Percentiles rank a stretch among this genome's conserved stretches.
These are phyloP conservation scores for Pseudomyrmex gracilis DNA, from an alignment of 1,140 invertebrate genomes.

Conservation along the genomic window DNA sequence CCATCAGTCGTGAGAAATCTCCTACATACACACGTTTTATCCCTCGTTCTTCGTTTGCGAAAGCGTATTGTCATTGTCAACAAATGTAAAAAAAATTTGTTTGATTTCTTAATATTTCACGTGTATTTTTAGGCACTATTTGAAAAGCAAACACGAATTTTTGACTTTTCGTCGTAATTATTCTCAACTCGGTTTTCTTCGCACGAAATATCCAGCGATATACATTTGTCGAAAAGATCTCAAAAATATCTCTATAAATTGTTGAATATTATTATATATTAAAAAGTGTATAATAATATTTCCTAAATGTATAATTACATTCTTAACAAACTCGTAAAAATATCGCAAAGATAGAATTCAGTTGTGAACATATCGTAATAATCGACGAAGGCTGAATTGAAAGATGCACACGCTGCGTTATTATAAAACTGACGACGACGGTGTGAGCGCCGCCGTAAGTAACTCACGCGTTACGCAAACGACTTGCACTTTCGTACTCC, in stretches of 20 bases:
- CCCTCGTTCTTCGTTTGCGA: conserved; percentile 1
- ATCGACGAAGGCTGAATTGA: background rate
- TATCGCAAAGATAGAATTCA: background rate
- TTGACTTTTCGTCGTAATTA: conserved; percentile 2
- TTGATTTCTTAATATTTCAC: background rate
- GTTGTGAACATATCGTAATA: background rate
- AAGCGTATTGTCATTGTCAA: conserved; percentile 30
- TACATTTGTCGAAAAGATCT: background rate
- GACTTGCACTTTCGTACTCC: conserved; percentile 78
- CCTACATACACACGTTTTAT: background rate
- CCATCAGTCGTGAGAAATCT: conserved; percentile 47
- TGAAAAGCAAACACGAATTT: background rate
- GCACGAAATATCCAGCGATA: background rate
- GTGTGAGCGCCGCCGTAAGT: conserved; percentile 69
- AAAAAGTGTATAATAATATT: background rate
- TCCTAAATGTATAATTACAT: background rate
- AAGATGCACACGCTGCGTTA: background rate
- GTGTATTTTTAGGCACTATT: too few species aligned
- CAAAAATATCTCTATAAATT: background rate
- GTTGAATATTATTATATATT: background rate
- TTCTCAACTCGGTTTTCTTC: background rate
- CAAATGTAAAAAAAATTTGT: background rate
- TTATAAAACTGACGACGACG: conserved; percentile 33
- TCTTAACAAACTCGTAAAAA: background rate
- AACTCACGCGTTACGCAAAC: conserved; percentile 77